These are phyloP conservation scores for Microctonus brassicae DNA, from an alignment of 2,888 invertebrate genomes.

Conservation along the genomic window DNA sequence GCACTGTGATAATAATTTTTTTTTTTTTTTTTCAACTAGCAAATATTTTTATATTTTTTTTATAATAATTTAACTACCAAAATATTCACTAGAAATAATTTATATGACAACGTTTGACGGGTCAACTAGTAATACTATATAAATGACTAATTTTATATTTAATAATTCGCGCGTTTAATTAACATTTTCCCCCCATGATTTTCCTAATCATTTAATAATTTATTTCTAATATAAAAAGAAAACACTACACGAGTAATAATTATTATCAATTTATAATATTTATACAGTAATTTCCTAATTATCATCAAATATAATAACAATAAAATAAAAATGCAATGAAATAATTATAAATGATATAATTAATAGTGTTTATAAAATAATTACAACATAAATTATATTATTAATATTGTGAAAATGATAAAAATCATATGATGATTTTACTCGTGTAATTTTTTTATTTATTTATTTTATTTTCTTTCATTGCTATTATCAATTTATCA, in stretches of 20 bases:
- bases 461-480: background rate
- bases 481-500: background rate
- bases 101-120: too few relatives aligned
- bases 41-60: too few relatives aligned
- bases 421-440: background rate
- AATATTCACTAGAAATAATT: too few relatives aligned
- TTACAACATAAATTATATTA: background rate
- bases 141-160: background rate
- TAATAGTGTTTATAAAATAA: background rate
- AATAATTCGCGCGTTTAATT: background rate
- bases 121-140: too few relatives aligned
- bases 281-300: background rate
- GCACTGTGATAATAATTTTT: too few relatives aligned
- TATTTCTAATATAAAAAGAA: background rate
- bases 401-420: background rate
- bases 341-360: background rate
- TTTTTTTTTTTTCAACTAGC: too few relatives aligned
- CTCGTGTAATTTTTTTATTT: background rate
- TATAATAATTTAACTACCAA: too few relatives aligned
- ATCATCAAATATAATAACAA: background rate
- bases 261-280: background rate
- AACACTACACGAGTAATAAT: background rate
- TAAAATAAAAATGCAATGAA: background rate
- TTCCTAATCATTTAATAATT: too few relatives aligned
- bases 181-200: background rate